Evolutionary conservation across 2,797 vertebrate species (phyloP), one percentile per base, ranked within the genome.

Genomic region (Acropternis orthonyx): DNA sequence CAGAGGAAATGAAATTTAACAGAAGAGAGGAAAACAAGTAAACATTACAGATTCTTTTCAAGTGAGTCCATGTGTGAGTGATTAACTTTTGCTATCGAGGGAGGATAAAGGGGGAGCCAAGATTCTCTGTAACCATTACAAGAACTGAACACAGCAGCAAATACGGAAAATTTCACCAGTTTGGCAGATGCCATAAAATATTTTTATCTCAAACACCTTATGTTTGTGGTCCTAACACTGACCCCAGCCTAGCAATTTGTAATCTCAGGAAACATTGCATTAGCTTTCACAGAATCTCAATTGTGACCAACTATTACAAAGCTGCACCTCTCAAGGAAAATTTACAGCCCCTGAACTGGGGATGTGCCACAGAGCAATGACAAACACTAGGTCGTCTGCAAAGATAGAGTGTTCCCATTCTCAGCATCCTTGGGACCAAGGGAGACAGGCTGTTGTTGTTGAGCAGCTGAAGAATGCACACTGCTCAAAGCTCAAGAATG

Each of bases 71-170:
- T 96, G 77, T 97, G 93, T 2, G 34, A 96, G 92, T 69, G 87
- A 96, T 97, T 97, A 95, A 95, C 78, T 93, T 95, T 52, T 80
- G 78, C 88, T 95, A 54, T 93, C 34, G 18, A 89, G 81, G 92
- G 88, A 96, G 82, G 66, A 93, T 73, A 76, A 92, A 91, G 62
- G 76, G 81, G 56, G 76, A 96, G 89, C 93, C 93, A 95, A 96
- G 88, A 93, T 89, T 74, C 71, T 93, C 74, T 92, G 76, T 85
- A 89, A 85, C 77, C 76, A 68, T 89, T 96, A 89, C 58, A 89
- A 85, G 46, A 91, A 86, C 51, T 58, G 75, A 96, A 89, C 78
- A 72, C n/a, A 90, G 93, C 68, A 87, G 94, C 91, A 94, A 93
- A 78, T 83, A 89, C 7, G 75, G 91, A 93, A 89, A 88, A 80